These are phyloP conservation scores for Malacosoma neustria DNA, from an alignment of 2,888 invertebrate species.

Conservation along the genomic window DNA sequence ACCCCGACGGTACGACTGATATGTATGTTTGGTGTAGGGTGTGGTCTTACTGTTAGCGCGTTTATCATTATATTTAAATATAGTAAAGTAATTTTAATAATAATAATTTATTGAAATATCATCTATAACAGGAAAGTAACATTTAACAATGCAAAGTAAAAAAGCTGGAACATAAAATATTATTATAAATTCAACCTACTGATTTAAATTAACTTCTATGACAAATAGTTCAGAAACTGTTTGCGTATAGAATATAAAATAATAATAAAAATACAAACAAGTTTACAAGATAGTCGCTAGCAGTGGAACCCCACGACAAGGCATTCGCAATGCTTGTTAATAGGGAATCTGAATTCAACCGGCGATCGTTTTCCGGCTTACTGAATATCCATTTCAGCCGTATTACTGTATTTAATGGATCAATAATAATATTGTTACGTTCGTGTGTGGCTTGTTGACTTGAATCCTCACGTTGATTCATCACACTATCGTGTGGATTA, in stretches of 20 bases:
- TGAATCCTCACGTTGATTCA: too few relatives aligned
- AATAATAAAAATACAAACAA: too few relatives aligned
- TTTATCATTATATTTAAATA: not conserved
- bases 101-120: too few relatives aligned
- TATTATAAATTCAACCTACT: too few relatives aligned
- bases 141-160: too few relatives aligned
- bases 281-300: slow-evolving; percentile 10
- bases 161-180: too few relatives aligned
- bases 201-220: too few relatives aligned
- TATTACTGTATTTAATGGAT: slow-evolving; percentile 35
- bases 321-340: slow-evolving; percentile 47
- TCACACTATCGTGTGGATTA: too few relatives aligned
- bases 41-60: slow-evolving; percentile 11
- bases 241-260: too few relatives aligned
- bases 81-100: too few relatives aligned
- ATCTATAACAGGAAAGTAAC: too few relatives aligned
- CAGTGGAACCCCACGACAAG: slow-evolving; percentile 15
- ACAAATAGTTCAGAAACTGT: too few relatives aligned
- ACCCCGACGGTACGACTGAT: slow-evolving; percentile 12
- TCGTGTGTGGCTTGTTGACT: not conserved
- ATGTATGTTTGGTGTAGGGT: slow-evolving; percentile 2
- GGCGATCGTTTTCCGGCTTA: slow-evolving; percentile 50
- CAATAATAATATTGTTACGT: slow-evolving; percentile 22
- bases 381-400: slow-evolving; percentile 42
- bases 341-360: slow-evolving; percentile 49